Conservation (phyloP, 2,888 invertebrate genomes). For the Microchrysa polita region DNA sequence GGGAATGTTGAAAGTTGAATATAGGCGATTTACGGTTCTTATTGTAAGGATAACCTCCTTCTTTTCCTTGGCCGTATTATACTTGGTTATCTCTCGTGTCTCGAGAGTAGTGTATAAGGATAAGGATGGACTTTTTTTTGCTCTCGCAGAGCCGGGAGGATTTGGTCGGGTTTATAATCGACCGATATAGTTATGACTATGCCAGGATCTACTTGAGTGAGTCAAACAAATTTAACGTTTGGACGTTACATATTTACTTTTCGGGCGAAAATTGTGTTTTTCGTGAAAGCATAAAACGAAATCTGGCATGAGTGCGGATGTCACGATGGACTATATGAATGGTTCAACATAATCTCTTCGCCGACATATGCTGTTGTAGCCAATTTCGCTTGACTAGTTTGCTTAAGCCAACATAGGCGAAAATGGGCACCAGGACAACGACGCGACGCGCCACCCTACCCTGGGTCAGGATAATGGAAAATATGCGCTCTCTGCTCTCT, state of each 20-base stretch:
- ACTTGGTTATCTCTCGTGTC: conserved; percentile 27
- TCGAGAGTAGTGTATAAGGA: conserved; percentile 25
- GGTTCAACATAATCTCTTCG: too few species aligned
- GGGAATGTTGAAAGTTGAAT: conserved; percentile 6
- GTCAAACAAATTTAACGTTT: conserved; percentile 17
- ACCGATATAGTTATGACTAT: conserved; percentile 31
- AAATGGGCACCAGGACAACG: background rate
- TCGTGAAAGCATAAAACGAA: background rate
- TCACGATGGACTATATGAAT: background rate
- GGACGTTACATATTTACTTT: background rate
- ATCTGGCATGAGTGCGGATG: background rate
- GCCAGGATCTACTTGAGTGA: conserved; percentile 2
- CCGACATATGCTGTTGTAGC: too few species aligned
- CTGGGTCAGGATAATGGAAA: conserved; percentile 12
- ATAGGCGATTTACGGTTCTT: conserved; percentile 36
- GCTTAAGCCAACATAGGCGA: background rate
- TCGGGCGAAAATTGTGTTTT: background rate
- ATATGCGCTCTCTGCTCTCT: conserved; percentile 16
- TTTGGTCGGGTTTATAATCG: conserved; percentile 18
- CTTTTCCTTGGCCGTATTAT: conserved; percentile 19
- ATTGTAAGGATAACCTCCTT: background rate
- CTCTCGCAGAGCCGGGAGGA: background rate
- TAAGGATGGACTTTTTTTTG: too few species aligned
- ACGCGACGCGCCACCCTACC: background rate
- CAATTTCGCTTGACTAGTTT: background rate